Evolutionary conservation across 1,140 invertebrate species (phyloP).

Genomic region (Magallana angulata): DNA sequence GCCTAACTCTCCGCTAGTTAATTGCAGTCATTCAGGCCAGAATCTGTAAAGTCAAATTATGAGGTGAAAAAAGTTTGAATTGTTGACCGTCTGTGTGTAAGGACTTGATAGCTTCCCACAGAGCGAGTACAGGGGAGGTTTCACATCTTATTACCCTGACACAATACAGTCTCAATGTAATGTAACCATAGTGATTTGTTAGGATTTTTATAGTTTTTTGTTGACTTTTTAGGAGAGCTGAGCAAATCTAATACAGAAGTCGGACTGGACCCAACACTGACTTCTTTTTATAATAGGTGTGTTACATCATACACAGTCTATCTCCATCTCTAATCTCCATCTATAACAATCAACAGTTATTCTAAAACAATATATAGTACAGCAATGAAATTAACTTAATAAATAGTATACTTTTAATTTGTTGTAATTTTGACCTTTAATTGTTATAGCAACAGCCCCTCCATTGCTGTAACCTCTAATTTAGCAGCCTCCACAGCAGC

Average conservation of each 20-base stretch:
- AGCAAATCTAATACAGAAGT: slow-evolving; percentile 21
- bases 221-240: background rate
- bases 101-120: slow-evolving; percentile 3
- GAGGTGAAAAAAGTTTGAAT: slow-evolving; percentile 7
- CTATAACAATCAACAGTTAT: too few relatives aligned
- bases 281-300: slow-evolving; percentile 19
- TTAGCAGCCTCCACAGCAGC: background rate
- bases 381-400: too few relatives aligned
- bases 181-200: slow-evolving; percentile 30
- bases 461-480: background rate
- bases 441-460: slow-evolving; percentile 14
- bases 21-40: background rate
- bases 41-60: slow-evolving; percentile 9
- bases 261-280: slow-evolving; percentile 15
- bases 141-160: slow-evolving; percentile 19
- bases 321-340: too few relatives aligned
- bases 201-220: background rate
- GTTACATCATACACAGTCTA: too few relatives aligned
- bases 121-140: slow-evolving; percentile 14
- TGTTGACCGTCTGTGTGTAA: background rate
- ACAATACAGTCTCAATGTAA: slow-evolving; percentile 1
- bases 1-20: background rate
- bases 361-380: too few relatives aligned
- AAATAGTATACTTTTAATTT: background rate
- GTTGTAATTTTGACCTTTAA: background rate